phyloP scores from a whole-genome alignment of 2,888 invertebrate species.

The Onchidella celtica region DNA sequence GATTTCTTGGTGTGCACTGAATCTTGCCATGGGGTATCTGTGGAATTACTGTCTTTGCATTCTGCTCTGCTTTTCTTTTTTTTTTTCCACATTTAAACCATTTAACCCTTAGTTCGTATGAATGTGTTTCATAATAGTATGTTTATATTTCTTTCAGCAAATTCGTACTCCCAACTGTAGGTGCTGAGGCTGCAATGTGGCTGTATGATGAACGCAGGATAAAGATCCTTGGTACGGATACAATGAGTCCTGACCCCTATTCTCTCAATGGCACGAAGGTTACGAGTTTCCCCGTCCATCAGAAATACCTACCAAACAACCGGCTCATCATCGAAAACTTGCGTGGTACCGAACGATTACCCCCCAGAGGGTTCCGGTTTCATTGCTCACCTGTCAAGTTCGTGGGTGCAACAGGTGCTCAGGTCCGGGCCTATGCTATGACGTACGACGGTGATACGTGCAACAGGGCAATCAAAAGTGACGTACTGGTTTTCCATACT shows the following conservation, averaged over 20 bases:
- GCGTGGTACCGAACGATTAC: not conserved
- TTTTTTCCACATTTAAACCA: too few relatives aligned
- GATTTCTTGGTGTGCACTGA: too few relatives aligned
- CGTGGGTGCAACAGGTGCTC: slow-evolving; percentile 20
- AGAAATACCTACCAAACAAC: slow-evolving; percentile 19
- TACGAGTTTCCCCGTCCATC: slow-evolving; percentile 17
- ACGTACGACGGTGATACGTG: not conserved
- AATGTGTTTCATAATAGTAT: too few relatives aligned
- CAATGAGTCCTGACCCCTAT: slow-evolving; percentile 5
- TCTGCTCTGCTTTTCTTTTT: too few relatives aligned
- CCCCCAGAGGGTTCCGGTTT: slow-evolving; percentile 21
- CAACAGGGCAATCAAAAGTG: too few relatives aligned
- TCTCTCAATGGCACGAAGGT: not conserved
- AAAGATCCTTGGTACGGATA: slow-evolving; percentile 39
- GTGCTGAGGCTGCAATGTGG: slow-evolving; percentile 16
- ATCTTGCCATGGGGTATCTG: too few relatives aligned
- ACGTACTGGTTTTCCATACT: too few relatives aligned
- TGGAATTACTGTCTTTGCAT: too few relatives aligned
- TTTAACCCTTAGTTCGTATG: too few relatives aligned
- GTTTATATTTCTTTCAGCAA: slow-evolving; percentile 6
- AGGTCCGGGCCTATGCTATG: slow-evolving; percentile 29
- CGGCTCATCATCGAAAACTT: slow-evolving; percentile 40
- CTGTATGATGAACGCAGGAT: slow-evolving; percentile 21
- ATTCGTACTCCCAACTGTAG: slow-evolving; percentile 22
- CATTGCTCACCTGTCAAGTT: slow-evolving; percentile 24